Conservation (phyloP, 2,797 vertebrate species). For the Scomberomorus guttatus region DNA sequence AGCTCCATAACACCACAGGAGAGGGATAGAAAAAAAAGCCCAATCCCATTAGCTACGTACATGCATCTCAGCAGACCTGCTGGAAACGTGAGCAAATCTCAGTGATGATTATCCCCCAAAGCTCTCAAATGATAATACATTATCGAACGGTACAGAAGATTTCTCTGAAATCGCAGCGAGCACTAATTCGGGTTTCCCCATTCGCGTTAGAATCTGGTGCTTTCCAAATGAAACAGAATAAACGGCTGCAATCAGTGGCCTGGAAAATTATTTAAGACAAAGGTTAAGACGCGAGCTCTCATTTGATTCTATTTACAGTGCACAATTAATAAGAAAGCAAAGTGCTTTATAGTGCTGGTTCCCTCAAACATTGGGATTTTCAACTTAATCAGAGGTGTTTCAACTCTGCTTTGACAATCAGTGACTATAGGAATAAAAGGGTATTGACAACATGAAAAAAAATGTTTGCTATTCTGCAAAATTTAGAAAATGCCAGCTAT, state of each 20-base stretch:
- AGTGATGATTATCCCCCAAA: constrained; percentile 82
- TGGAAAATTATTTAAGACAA: constrained; percentile 75
- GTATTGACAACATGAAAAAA: constrained; percentile 4
- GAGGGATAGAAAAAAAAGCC: constrained; percentile 70
- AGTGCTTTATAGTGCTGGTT: constrained; percentile 66
- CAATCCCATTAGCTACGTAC: constrained; percentile 85
- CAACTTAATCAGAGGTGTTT: constrained; percentile 75
- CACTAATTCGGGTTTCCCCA: constrained; percentile 54
- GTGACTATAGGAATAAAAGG: constrained; percentile 29
- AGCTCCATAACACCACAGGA: constrained; percentile 82
- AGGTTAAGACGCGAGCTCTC: constrained; percentile 76
- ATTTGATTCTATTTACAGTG: constrained; percentile 78
- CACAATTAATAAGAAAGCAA: constrained; percentile 79
- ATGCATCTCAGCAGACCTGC: constrained; percentile 84
- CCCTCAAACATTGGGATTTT: constrained; percentile 74
- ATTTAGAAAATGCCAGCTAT: constrained; percentile 14
- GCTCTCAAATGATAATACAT: constrained; percentile 80
- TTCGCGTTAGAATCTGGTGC: constrained; percentile 54
- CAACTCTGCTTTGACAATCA: constrained; percentile 60
- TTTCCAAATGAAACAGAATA: constrained; percentile 61
- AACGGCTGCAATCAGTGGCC: constrained; percentile 61
- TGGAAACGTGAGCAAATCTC: constrained; percentile 83
- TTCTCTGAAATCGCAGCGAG: constrained; percentile 65
- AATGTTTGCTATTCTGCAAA: constrained; percentile 5
- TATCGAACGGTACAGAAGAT: constrained; percentile 68